These are phyloP conservation scores for Morone chrysops DNA, from an alignment of 2,113 vertebrate genomes.

Conservation along the genomic window DNA sequence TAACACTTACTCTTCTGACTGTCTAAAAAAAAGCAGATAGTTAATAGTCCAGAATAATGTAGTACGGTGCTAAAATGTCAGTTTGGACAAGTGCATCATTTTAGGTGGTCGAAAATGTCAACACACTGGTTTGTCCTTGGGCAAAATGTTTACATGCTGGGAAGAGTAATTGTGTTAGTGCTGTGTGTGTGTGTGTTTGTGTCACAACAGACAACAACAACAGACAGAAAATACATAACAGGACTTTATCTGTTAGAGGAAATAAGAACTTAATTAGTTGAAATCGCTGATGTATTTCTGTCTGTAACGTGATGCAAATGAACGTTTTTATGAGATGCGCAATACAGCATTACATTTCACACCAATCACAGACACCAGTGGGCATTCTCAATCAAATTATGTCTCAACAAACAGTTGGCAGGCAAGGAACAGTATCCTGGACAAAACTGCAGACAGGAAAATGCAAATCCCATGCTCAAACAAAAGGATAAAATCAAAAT, in stretches of 20 bases:
- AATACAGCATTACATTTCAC: conserved; percentile 4
- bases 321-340: background rate
- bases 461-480: background rate
- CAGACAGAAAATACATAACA: background rate
- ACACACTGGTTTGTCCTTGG: background rate
- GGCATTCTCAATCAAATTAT: conserved; percentile 15
- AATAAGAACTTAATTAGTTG: conserved; percentile 9
- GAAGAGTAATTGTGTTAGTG: conserved; percentile 10
- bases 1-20: too few species aligned
- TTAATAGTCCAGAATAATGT: conserved; percentile 15
- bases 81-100: background rate
- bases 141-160: conserved; percentile 5
- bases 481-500: conserved; percentile 10
- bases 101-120: conserved; percentile 12
- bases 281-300: background rate
- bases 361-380: background rate
- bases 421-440: background rate
- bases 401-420: background rate
- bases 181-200: background rate
- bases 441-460: background rate
- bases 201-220: background rate
- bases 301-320: conserved; percentile 26
- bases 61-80: background rate
- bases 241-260: background rate
- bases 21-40: background rate